phyloP scores from a whole-genome alignment of 2,888 invertebrate species.

The Bugulina stolonifera region DNA sequence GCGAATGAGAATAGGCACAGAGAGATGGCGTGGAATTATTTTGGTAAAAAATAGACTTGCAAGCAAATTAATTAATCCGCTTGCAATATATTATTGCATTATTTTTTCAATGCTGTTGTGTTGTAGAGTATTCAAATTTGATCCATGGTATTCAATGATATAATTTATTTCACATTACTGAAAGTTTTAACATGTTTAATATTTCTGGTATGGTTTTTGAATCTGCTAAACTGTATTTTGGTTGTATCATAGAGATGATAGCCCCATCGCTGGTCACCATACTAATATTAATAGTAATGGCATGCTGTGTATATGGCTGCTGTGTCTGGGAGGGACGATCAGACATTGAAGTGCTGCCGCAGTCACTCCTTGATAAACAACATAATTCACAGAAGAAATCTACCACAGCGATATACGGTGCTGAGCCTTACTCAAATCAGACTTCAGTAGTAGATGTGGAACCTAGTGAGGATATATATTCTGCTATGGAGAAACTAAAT shows the following conservation, averaged over 20 bases:
- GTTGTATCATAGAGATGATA: background rate
- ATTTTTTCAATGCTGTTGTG: too few relatives aligned
- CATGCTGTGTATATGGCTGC: constrained; percentile 22
- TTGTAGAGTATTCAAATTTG: too few relatives aligned
- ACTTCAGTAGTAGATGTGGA: background rate
- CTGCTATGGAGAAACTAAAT: constrained; percentile 19
- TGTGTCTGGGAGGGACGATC: constrained; percentile 16
- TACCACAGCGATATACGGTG: background rate
- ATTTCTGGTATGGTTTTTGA: too few relatives aligned
- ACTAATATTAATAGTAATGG: constrained; percentile 10
- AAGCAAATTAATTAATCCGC: too few relatives aligned
- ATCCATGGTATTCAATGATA: too few relatives aligned
- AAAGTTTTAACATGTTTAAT: too few relatives aligned
- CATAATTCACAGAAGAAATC: background rate
- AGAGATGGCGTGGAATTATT: too few relatives aligned
- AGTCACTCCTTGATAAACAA: background rate
- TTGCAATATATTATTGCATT: too few relatives aligned
- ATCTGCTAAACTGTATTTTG: too few relatives aligned
- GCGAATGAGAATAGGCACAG: too few relatives aligned
- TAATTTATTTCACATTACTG: too few relatives aligned
- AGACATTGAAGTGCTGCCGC: background rate
- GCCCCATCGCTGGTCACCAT: background rate
- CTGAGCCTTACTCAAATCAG: background rate
- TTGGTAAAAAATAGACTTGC: too few relatives aligned
- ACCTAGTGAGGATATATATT: background rate